Base-by-base conservation (phyloP, 1,140 invertebrate species). In the Philotrypesis tridentata region DNA sequence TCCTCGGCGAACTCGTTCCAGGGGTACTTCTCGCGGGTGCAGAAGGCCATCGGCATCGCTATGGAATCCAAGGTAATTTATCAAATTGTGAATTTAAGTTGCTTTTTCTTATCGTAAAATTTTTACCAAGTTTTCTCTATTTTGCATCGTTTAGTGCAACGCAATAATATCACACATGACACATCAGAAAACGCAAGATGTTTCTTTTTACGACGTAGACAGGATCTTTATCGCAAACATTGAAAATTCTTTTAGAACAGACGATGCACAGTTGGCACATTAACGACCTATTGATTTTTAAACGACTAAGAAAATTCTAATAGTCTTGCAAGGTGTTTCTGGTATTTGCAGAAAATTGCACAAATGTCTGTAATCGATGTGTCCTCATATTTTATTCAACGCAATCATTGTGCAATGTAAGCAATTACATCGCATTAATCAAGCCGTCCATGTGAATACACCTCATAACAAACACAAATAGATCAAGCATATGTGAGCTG, bases 31-130 rank as follows among this genome's bases (percentile, higher is more conserved):
- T 99, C 99, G 70, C 99, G 92, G 0, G 99, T 99, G 89, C 98
- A 99, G 92, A 99, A 99, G 0, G 96, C 97, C 93, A 99, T 99
- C 8, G 99, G 99, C 98, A 99, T 99, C 31, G 94, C 97, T 98
- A 83, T 61, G 23, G n/a, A n/a, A 61, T 43, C 14, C 21, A 2
- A 65, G 48, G 21, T 55, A 55, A 5, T 37, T 37, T n/a, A n/a
- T n/a, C n/a, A n/a, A n/a, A 37, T 37, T 37, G 9, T 37, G 9
- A 37, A 37, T 9, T 37, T 37, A 9, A 9, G 9, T 5, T 37
- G 4, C 3, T 37, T 37, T 3, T 37, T 37, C 9, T 37, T 37
- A 37, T 37, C 33, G 33, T n/a, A n/a, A n/a, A n/a, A n/a, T n/a
- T n/a, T n/a, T n/a, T n/a, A n/a, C n/a, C n/a, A n/a, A n/a, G n/a